Evolutionary conservation across 2,113 vertebrate genomes (phyloP).

Genomic region (Alectura lathami): DNA sequence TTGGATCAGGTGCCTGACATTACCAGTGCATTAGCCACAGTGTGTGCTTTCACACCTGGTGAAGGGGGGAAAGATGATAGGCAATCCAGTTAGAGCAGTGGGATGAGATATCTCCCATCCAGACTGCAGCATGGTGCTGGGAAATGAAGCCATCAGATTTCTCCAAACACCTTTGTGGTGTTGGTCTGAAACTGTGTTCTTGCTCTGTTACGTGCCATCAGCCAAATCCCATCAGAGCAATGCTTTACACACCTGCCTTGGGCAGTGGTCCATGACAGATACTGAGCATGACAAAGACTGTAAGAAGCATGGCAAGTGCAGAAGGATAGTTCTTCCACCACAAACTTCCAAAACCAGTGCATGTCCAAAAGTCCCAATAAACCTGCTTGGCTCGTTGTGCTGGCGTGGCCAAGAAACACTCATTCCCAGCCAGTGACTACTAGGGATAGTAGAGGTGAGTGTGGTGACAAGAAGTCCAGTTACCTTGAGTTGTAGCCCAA

Average conservation of each 20-base stretch:
- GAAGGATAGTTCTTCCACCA: neutral
- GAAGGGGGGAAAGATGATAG: neutral
- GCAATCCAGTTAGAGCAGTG: neutral
- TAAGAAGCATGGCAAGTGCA: neutral
- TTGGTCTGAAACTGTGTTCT: neutral
- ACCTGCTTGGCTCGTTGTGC: neutral
- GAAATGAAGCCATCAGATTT: neutral
- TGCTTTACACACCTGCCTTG: neutral
- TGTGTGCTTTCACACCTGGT: neutral
- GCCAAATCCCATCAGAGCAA: neutral
- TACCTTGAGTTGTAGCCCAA: neutral
- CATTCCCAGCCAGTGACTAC: neutral
- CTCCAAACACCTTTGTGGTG: neutral
- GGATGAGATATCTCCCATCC: neutral
- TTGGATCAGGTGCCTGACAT: neutral
- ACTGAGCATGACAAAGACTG: neutral
- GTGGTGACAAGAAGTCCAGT: neutral
- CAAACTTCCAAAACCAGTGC: neutral
- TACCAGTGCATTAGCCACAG: neutral
- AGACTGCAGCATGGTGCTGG: neutral
- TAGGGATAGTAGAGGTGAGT: neutral
- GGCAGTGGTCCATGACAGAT: neutral
- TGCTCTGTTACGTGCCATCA: neutral
- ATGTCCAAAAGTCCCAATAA: neutral
- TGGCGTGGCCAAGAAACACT: neutral